Conservation (phyloP, 2,113 vertebrate genomes). For the Symphodus melops region DNA sequence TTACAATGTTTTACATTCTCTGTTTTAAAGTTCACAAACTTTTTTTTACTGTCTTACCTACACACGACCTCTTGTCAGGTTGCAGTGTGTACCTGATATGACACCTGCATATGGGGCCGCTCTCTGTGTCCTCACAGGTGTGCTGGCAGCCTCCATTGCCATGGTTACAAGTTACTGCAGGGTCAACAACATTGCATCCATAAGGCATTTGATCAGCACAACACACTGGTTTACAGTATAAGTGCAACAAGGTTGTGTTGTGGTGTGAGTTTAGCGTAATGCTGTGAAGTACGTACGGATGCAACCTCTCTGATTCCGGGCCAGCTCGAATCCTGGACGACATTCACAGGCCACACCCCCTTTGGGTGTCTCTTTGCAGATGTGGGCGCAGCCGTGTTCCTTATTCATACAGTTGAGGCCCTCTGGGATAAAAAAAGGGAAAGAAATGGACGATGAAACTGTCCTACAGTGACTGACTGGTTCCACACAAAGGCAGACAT, state of each 20-base stretch:
- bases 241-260: not conserved
- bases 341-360: conserved; percentile 95
- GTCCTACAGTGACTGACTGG: conserved; percentile 75
- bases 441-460: conserved; percentile 78
- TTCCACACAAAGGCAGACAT: conserved; percentile 69
- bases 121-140: conserved; percentile 92
- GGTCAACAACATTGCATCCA: conserved; percentile 55
- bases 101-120: conserved; percentile 91
- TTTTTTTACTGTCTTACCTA: conserved; percentile 84
- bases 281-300: conserved; percentile 85
- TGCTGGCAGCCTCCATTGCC: conserved; percentile 98
- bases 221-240: not conserved
- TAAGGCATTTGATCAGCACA: conserved; percentile 12
- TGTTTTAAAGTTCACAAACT: not conserved
- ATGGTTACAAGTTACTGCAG: conserved; percentile 95
- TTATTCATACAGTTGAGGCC: conserved; percentile 99
- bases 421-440: conserved; percentile 85
- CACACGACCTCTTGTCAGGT: conserved; percentile 89
- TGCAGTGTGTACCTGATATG: conserved; percentile 91
- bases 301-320: conserved; percentile 94
- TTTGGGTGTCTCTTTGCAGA: conserved; percentile 95
- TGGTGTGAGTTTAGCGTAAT: not conserved
- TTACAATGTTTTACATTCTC: not conserved
- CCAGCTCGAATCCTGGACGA: conserved; percentile 95
- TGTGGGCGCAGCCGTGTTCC: conserved; percentile 95